phyloP scores from a whole-genome alignment of 2,113 vertebrate species.

The Colossoma macropomum region DNA sequence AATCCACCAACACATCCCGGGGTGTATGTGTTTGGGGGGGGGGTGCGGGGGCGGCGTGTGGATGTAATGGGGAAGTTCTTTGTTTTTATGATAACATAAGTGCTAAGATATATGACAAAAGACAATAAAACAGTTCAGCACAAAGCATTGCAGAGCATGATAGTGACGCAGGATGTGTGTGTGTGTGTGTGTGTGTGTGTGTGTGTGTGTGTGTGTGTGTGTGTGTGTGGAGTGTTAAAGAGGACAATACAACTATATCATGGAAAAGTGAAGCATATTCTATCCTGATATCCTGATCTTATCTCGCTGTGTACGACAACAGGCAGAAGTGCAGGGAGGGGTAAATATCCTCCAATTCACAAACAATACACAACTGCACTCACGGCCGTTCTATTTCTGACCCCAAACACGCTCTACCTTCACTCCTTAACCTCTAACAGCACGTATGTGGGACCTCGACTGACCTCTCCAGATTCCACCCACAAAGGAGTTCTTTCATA shows the following conservation, averaged over 20 bases:
- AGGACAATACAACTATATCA: background rate
- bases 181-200: constrained; percentile 8
- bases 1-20: too few species aligned
- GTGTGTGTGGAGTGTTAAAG: background rate
- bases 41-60: too few species aligned
- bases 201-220: constrained; percentile 20
- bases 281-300: constrained; percentile 3
- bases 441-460: too few species aligned
- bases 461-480: too few species aligned
- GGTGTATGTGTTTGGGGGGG: too few species aligned
- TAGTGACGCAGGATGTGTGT: background rate
- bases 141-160: background rate
- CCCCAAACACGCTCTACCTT: background rate
- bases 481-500: too few species aligned
- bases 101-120: too few species aligned
- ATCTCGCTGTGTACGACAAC: background rate
- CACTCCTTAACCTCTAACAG: too few species aligned
- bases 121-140: too few species aligned
- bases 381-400: constrained; percentile 31
- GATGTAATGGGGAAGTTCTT: too few species aligned
- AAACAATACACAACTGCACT: constrained; percentile 51
- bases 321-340: background rate
- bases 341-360: constrained; percentile 71
- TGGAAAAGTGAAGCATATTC: background rate
- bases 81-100: too few species aligned